Base-by-base conservation (phyloP, 1,140 invertebrate species). In the Oppia nitens region DNA sequence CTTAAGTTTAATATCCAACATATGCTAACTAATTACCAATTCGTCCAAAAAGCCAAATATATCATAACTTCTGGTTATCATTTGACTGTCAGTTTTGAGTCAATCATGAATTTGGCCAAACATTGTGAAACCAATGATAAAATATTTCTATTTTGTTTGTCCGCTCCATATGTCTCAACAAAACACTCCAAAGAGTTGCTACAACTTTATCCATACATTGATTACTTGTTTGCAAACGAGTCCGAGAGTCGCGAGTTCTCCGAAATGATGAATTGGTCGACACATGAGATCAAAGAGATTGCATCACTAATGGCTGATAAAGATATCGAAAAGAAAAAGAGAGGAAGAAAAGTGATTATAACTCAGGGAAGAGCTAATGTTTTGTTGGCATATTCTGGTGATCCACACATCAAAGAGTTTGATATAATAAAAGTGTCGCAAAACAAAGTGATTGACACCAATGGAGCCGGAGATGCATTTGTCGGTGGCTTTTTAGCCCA, bases 401-500 rank as follows among this genome's bases (percentile, higher is more conserved):
- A 57, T 2, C 2, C 2, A n/a, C n/a, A 2, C 1, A 57, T 55
- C 20, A n/a, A 53, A 20, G 17, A 25, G 14, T 55, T 57, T 55
- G 2, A 14, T n/a, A 27, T 54, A 14, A n/a, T 9, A n/a, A 11
- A 14, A 2, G 20, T 60, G 2, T 24, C 27, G 52, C 2, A 2
- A 63, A 21, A 32, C 12, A 77, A 91, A 68, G 82, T 99, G 57
- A 80, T 96, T 2, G 95, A 99, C 71, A 97, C 94, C 0, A 99
- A 98, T 78, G 95, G 93, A 48, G 95, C 95, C 66, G 95, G 95
- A 28, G 95, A 99, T 78, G 92, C 94, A 14, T 98, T 98, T 76
- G 86, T 89, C 64, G 95, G 95, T 68, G 95, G 88, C 20, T 98
- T 96, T 70, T 71, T 98, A 14, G 78, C 90, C 11, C 87, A 95